A percentile compares a stretch with the other conserved stretches of the same genome.
Conservation (phyloP, 2,113 vertebrate species). For the Excalfactoria chinensis region DNA sequence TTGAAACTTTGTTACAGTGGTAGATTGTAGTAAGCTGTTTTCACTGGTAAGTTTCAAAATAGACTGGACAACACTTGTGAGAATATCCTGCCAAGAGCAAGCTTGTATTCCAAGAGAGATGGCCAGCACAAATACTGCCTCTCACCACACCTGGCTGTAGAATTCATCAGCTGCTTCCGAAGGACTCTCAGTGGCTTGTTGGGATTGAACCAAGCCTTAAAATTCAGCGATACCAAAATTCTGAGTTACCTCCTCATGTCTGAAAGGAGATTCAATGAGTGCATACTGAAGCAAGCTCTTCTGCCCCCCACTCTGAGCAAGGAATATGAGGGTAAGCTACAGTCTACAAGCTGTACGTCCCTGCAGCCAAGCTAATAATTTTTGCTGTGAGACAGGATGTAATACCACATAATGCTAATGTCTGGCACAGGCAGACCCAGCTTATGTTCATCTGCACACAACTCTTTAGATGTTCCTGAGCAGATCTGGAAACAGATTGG, state of each 20-base stretch:
- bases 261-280: neutral
- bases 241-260: neutral
- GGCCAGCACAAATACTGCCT: neutral
- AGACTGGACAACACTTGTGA: neutral
- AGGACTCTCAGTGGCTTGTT: neutral
- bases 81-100: accelerated
- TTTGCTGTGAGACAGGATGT: neutral
- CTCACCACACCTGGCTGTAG: neutral
- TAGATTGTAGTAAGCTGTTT: neutral
- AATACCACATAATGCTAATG: accelerated
- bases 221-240: neutral
- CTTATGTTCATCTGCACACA: neutral
- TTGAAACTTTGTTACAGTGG: neutral
- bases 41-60: neutral
- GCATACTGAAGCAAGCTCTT: neutral
- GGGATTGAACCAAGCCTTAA: neutral
- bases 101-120: neutral
- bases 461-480: neutral
- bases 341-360: neutral
- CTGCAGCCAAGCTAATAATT: neutral
- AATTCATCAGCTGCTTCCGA: neutral
- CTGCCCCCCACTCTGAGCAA: neutral
- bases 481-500: neutral
- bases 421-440: neutral
- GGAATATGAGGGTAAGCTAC: neutral